These are phyloP conservation scores for Oreochromis spilurus DNA, from an alignment of 2,113 vertebrate species.

Conservation along the genomic window DNA sequence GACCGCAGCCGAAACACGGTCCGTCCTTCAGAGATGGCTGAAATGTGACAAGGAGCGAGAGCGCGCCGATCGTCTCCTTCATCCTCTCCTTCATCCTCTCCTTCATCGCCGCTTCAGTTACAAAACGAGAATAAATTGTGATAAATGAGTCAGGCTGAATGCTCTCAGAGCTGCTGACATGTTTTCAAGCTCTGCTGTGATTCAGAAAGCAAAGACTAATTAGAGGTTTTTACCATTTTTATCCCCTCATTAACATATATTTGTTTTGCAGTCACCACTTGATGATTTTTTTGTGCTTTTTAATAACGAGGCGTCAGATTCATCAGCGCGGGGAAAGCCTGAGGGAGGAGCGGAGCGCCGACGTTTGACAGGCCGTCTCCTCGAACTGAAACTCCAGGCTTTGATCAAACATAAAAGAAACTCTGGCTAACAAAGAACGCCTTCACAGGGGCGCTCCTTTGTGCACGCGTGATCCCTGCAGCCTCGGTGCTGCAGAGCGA, in stretches of 20 bases:
- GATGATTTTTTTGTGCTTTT: background rate
- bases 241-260: background rate
- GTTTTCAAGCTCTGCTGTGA: background rate
- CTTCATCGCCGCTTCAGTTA: background rate
- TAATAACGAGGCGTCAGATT: background rate
- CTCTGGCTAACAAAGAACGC: background rate
- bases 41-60: background rate
- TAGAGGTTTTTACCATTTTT: background rate
- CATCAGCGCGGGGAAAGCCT: background rate
- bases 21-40: background rate
- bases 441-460: background rate
- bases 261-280: background rate
- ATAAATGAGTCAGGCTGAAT: background rate
- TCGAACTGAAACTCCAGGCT: background rate
- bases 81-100: background rate
- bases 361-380: background rate
- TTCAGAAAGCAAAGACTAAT: background rate
- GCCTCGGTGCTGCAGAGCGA: background rate
- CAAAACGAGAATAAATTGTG: background rate
- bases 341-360: background rate
- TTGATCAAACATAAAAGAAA: background rate
- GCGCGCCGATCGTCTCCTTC: rapidly evolving
- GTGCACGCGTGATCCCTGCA: background rate
- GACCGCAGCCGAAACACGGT: background rate
- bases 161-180: background rate